Evolutionary conservation across 2,888 invertebrate genomes (phyloP), one percentile per base, ranked within the genome.

Genomic region (Stictocephala bisonia): DNA sequence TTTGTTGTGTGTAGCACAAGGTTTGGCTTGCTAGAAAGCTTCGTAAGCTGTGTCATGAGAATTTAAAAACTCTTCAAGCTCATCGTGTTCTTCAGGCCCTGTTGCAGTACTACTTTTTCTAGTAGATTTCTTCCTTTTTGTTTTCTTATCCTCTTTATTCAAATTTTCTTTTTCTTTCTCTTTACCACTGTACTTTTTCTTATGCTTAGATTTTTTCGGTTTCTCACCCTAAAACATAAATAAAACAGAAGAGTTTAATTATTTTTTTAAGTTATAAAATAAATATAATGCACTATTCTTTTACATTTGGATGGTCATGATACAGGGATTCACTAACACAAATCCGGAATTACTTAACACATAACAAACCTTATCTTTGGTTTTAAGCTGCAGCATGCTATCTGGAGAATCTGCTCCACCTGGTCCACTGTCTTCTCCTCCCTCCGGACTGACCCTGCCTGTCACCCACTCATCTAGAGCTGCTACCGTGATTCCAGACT

Each of bases 361-460:
- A n/a, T n/a, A n/a, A 26, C n/a, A 13, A 22, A 73, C 73, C 73
- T 73, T 73, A n/a, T 70, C 70, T 7, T 70, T 73, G 18, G 18
- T 15, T 15, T 60, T 69, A 27, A 26, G 7, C 22, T 60, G 69
- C 15, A 73, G 18, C 60, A 67, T 60, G 51, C 60, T 73, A 50
- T 73, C 71, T 7, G 75, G 67, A 11, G 76, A 76, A 35, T 78
- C 75, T 15, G 77, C 66, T 11, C 74, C 74, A 11, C 64, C 41
- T 3, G 72, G 74, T n/a, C 68, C 74, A 44, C 75, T 78, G 80
- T 88, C 89, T 79, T 85, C 85, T 11, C 85, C 86, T 85, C 92
- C 93, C 87, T 93, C 93, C 0, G 93, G 93, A 53, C 93, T 93
- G 79, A 91, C 87, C 73, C 93, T 86, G n/a, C 75, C 78, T 26